A percentile compares a stretch with the other conserved stretches of the same genome.
phyloP scores from a whole-genome alignment of 2,888 invertebrate species.

The Synergus itoensis region DNA sequence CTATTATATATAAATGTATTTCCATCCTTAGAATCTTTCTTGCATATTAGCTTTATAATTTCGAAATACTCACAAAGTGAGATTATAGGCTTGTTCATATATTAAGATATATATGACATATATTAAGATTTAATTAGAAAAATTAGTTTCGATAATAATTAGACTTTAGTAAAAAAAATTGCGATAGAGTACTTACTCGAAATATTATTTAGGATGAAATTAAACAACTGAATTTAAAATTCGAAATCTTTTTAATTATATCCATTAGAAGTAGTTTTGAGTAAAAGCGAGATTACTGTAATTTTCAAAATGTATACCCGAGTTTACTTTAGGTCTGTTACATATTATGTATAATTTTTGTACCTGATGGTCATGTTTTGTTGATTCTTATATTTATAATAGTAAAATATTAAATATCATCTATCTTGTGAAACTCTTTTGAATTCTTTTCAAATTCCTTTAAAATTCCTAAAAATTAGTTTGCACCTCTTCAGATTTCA shows the following conservation, averaged over 20 bases:
- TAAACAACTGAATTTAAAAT: not conserved
- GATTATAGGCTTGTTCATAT: constrained; percentile 4
- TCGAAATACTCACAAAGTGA: not conserved
- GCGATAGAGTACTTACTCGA: not conserved
- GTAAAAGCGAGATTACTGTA: not conserved
- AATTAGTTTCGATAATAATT: not conserved
- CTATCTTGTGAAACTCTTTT: no score
- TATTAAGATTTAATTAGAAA: constrained; percentile 13
- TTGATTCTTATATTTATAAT: constrained; percentile 54
- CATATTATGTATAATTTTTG: constrained; percentile 55
- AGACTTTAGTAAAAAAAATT: not conserved
- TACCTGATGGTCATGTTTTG: constrained; percentile 68
- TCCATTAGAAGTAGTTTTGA: not conserved
- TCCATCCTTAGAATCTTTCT: constrained; percentile 46
- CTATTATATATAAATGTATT: constrained; percentile 44
- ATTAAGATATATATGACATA: not conserved
- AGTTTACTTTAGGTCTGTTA: not conserved
- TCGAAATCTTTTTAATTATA: not conserved
- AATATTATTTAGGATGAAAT: not conserved
- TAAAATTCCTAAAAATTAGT: no score
- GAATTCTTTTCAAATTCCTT: no score
- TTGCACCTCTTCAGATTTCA: no score
- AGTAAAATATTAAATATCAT: constrained; percentile 33
- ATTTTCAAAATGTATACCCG: not conserved
- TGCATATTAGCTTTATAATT: constrained; percentile 48